Base-by-base conservation (phyloP, 2,113 vertebrate species). In the Tangachromis dhanisi region DNA sequence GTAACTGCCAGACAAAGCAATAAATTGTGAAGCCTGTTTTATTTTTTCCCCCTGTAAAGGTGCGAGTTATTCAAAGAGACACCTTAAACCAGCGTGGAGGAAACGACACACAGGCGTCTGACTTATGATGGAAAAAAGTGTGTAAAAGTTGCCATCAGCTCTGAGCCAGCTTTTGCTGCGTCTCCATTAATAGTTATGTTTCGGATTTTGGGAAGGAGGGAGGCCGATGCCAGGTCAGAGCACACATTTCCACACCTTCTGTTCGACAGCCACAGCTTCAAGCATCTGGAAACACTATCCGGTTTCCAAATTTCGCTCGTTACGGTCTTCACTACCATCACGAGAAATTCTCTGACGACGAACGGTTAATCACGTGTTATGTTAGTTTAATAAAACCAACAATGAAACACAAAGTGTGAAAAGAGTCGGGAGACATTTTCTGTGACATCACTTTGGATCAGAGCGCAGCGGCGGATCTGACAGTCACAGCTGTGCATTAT, bases 121-220 rank as follows among this genome's bases (percentile, higher is more conserved):
- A 89, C 42, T 87, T 88, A 76, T 73, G 78, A 86, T 90, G 91
- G 92, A 91, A 93, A 91, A 86, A 92, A 82, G 26, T 54, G 29
- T 47, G 83, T 81, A 81, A 90, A 90, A 82, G 82, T 83, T 87
- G 83, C 88, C 57, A 33, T 89, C 55, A 7, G 57, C 24, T 53
- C 14, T 0, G 31, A 89, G 89, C 57, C 87, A 88, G 81, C 61
- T 59, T 14, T 14, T 26, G 24, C 86, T 31, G 51, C 13, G 71
- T 80, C 76, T 86, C 79, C 73, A 88, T 90, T 89, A 89, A 88
- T 78, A 85, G 73, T 86, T 88, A 61, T 83, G 83, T 87, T 93
- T 93, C 83, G 59, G 66, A 66, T 82, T 88, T 87, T 83, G 66
- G 79, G 53, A 91, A 88, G 80, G 55, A 42, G 26, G 33, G 42